Evolutionary conservation across 2,797 vertebrate genomes (phyloP).

Genomic region (Lutjanus argentimaculatus): DNA sequence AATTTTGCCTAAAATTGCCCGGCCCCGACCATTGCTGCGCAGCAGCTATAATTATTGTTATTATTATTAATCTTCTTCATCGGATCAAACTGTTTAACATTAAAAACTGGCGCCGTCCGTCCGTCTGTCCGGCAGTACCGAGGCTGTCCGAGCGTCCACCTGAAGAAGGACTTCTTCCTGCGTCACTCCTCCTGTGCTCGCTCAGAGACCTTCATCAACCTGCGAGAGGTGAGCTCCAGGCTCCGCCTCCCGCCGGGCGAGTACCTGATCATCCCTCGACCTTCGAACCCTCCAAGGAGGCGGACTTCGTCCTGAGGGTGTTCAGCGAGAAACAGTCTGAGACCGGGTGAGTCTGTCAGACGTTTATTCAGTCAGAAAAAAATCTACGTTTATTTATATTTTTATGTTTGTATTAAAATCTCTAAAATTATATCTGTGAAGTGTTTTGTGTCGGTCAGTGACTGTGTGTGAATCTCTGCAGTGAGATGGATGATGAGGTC

Average conservation of each 20-base stretch:
- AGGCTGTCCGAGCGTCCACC: constrained; percentile 86
- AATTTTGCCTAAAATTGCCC: no score
- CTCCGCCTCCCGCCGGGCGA: constrained; percentile 92
- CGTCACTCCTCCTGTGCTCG: constrained; percentile 90
- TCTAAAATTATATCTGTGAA: no score
- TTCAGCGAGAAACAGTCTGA: constrained; percentile 93
- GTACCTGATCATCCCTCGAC: constrained; percentile 95
- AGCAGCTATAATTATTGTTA: no score
- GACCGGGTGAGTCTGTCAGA: constrained; percentile 82
- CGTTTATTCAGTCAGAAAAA: no score
- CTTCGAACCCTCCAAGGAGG: constrained; percentile 91
- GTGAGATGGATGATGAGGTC: constrained; percentile 91
- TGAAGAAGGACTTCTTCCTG: constrained; percentile 96
- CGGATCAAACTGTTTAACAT: neutral
- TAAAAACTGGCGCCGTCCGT: accelerated
- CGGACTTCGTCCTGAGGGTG: constrained; percentile 92
- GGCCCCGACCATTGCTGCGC: no score
- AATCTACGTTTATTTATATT: no score
- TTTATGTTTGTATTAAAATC: no score
- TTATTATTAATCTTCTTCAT: accelerated
- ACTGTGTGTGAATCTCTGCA: constrained; percentile 60
- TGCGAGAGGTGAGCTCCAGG: constrained; percentile 92
- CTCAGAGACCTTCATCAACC: constrained; percentile 92
- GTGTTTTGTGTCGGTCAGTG: neutral
- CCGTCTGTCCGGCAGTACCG: constrained; percentile 76